Evolutionary conservation across 2,113 vertebrate species (phyloP).

Genomic region (Etheostoma cragini): DNA sequence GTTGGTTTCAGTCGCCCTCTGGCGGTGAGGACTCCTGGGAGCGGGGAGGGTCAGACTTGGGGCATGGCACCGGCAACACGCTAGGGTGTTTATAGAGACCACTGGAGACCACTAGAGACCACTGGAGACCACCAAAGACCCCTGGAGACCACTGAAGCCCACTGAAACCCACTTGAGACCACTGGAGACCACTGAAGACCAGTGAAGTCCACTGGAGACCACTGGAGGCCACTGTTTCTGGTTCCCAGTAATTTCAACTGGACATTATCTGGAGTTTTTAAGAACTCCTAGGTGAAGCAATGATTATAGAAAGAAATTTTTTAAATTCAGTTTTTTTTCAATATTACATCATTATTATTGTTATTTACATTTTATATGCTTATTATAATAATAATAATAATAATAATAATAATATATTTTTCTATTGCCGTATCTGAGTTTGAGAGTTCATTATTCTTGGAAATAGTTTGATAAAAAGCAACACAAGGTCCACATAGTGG

Average conservation of each 20-base stretch:
- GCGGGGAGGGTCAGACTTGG: slow-evolving; percentile 19
- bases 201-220: too few relatives aligned
- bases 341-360: not conserved
- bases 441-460: not conserved
- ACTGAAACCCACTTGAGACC: too few relatives aligned
- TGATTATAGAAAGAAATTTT: not conserved
- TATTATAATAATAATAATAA: not conserved
- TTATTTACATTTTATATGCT: too few relatives aligned
- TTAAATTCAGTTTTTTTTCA: not conserved
- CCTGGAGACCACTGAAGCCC: too few relatives aligned
- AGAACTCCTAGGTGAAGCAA: not conserved
- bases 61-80: slow-evolving; percentile 2
- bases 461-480: not conserved
- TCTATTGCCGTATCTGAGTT: not conserved
- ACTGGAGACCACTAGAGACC: not conserved
- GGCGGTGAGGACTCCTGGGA: slow-evolving; percentile 40
- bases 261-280: not conserved
- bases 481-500: not conserved
- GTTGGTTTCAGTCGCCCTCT: slow-evolving; percentile 63
- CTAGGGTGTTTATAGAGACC: not conserved
- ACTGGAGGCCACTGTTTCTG: too few relatives aligned
- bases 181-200: too few relatives aligned
- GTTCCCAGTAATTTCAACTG: not conserved
- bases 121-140: too few relatives aligned
- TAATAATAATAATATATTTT: not conserved